Evolutionary conservation across 2,888 invertebrate species (phyloP).

Genomic region (Drosophila atripex): DNA sequence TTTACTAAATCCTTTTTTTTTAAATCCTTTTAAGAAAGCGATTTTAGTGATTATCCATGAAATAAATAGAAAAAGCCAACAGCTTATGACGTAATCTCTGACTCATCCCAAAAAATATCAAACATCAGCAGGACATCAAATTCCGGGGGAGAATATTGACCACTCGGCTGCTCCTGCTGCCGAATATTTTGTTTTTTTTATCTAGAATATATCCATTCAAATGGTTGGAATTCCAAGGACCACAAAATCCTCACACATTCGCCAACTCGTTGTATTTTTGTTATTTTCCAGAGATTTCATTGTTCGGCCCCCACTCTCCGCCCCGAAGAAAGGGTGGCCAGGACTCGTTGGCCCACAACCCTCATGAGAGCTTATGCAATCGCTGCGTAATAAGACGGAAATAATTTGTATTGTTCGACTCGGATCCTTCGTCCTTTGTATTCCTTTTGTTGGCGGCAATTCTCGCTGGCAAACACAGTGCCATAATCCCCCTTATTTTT

Average conservation of each 20-base stretch:
- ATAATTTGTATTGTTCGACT: constrained; percentile 71
- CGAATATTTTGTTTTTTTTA: not conserved
- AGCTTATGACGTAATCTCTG: constrained; percentile 67
- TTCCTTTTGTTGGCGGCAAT: constrained; percentile 19
- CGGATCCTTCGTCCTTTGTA: constrained; percentile 7
- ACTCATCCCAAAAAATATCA: constrained; percentile 27
- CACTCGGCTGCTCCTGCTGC: constrained; percentile 14
- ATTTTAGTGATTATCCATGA: not conserved
- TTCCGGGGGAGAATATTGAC: constrained; percentile 13
- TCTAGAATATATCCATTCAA: constrained; percentile 18
- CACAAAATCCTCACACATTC: not conserved
- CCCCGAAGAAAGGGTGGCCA: not conserved
- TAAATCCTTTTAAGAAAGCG: not conserved
- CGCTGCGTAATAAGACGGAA: constrained; percentile 81
- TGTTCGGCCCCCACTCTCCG: not conserved
- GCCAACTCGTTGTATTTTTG: constrained; percentile 51
- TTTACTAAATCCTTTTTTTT: not conserved
- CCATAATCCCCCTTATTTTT: constrained; percentile 21
- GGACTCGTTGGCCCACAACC: constrained; percentile 4
- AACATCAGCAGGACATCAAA: constrained; percentile 31
- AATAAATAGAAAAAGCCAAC: not conserved
- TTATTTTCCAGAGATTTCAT: constrained; percentile 35
- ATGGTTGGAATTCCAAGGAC: constrained; percentile 33
- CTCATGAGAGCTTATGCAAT: constrained; percentile 69
- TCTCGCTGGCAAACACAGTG: constrained; percentile 9